Percentiles rank a stretch among this genome's conserved stretches.
Evolutionary conservation across 2,113 vertebrate genomes (phyloP).

Genomic region (Motacilla alba): DNA sequence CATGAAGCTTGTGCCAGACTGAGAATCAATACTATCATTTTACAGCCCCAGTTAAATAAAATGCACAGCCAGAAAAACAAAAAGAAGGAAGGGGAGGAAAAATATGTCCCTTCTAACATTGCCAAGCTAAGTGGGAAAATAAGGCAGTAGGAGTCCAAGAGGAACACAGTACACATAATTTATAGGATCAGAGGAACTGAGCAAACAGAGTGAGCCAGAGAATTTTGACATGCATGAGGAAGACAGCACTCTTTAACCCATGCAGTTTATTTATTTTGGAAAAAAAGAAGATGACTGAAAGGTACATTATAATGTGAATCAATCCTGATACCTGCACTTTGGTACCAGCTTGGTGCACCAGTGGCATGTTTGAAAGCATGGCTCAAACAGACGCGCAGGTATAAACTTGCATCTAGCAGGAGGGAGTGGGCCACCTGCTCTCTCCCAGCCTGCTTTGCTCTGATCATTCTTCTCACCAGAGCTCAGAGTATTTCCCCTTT

Average conservation of each 20-base stretch:
- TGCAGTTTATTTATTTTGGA: background rate
- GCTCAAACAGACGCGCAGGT: background rate
- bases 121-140: constrained; percentile 7
- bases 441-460: background rate
- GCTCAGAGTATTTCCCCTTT: background rate
- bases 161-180: fast-evolving
- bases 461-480: background rate
- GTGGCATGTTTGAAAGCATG: background rate
- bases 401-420: background rate
- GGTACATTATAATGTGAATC: background rate
- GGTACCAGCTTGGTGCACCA: background rate
- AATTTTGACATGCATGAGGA: background rate
- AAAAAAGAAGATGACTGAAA: background rate
- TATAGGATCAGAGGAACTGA: background rate
- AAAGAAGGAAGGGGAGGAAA: background rate
- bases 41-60: background rate
- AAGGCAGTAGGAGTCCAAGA: background rate
- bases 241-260: background rate
- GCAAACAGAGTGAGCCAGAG: background rate
- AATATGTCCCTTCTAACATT: background rate
- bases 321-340: background rate
- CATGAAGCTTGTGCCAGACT: fast-evolving
- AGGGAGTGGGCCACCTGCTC: background rate
- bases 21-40: background rate
- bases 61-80: background rate